A percentile compares a stretch with the other conserved stretches of the same genome.
phyloP scores from a whole-genome alignment of 23 tunicate genomes.

The Trididemnum clinides region DNA sequence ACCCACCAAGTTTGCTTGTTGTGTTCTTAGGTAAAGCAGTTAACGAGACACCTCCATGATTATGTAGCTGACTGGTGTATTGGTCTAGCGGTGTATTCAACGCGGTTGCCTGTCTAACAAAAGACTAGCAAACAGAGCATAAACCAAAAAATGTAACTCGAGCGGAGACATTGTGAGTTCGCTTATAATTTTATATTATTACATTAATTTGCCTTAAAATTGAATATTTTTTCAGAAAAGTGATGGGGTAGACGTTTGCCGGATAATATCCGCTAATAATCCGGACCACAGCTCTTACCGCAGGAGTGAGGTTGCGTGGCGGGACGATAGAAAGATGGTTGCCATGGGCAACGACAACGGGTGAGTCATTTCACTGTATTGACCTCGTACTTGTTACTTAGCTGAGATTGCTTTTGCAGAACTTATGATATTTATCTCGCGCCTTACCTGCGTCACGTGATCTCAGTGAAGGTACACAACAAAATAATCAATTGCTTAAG shows the following conservation, averaged over 20 bases:
- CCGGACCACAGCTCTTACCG: conserved; percentile 15
- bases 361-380: conserved; percentile 1
- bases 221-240: not conserved
- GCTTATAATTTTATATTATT: not conserved
- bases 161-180: not conserved
- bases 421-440: conserved; percentile 51
- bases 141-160: not conserved
- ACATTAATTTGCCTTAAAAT: not conserved
- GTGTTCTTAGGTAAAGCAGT: too few species aligned
- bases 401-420: conserved; percentile 4
- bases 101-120: not conserved
- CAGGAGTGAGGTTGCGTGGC: conserved; percentile 77
- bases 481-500: conserved; percentile 72
- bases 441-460: conserved; percentile 52
- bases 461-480: conserved; percentile 59
- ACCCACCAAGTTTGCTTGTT: too few species aligned
- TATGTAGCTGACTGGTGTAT: too few species aligned
- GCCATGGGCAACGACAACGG: conserved; percentile 91
- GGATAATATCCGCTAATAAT: conserved; percentile 39
- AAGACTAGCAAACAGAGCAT: not conserved
- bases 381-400: not conserved
- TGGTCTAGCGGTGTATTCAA: too few species aligned
- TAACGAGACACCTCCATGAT: too few species aligned
- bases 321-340: conserved; percentile 35
- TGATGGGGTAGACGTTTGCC: conserved; percentile 44